phyloP scores from a whole-genome alignment of 2,888 invertebrate genomes.

The Agrotis segetum region DNA sequence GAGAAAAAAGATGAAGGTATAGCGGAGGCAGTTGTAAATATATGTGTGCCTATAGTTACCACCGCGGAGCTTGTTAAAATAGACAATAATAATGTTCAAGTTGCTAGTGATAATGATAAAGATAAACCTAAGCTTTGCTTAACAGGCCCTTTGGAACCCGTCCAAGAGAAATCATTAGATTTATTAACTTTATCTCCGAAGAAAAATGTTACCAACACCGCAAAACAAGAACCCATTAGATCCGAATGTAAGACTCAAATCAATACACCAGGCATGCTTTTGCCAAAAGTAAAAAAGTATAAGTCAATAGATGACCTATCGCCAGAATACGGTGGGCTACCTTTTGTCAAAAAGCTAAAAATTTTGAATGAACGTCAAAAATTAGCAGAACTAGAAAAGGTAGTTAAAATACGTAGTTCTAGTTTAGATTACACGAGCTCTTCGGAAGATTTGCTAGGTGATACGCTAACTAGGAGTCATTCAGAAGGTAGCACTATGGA shows the following conservation, averaged over 20 bases:
- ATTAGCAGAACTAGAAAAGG: constrained; percentile 95
- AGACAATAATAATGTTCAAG: constrained; percentile 87
- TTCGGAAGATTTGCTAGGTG: constrained; percentile 91
- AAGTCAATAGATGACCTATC: constrained; percentile 96
- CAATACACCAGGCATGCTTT: constrained; percentile 74
- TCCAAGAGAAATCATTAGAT: constrained; percentile 87
- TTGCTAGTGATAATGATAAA: constrained; percentile 80
- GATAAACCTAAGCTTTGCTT: constrained; percentile 85
- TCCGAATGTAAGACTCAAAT: constrained; percentile 70
- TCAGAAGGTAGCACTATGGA: constrained; percentile 96
- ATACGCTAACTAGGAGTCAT: constrained; percentile 93
- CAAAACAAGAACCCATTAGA: constrained; percentile 62
- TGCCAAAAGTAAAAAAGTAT: constrained; percentile 92
- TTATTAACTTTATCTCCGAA: constrained; percentile 85
- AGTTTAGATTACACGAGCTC: constrained; percentile 94
- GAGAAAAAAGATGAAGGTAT: constrained; percentile 72
- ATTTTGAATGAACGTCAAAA: constrained; percentile 97
- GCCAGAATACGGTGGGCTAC: constrained; percentile 96
- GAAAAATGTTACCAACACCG: constrained; percentile 67
- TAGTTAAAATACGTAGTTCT: constrained; percentile 94
- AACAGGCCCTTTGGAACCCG: constrained; percentile 86
- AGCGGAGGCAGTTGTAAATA: constrained; percentile 78
- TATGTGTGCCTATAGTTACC: constrained; percentile 82
- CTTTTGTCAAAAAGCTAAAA: constrained; percentile 97
- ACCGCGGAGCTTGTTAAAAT: constrained; percentile 88